Conservation (phyloP, 2,888 invertebrate species). For the Acholoe squamosa region DNA sequence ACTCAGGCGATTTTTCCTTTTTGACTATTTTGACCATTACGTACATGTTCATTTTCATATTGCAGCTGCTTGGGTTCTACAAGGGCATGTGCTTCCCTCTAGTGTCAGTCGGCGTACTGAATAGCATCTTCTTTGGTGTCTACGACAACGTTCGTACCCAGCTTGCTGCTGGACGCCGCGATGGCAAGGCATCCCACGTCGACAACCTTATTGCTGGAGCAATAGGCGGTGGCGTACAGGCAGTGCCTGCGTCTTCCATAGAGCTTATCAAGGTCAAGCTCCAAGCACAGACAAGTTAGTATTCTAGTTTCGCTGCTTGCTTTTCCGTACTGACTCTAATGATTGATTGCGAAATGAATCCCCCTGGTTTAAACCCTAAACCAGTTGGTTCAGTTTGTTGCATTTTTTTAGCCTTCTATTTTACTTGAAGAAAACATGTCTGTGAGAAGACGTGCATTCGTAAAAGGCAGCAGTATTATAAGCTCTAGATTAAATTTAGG, state of each 20-base stretch:
- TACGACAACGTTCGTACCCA: constrained; percentile 85
- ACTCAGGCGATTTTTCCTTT: no score
- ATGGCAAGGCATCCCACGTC: not conserved
- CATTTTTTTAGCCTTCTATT: no score
- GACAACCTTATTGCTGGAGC: constrained; percentile 86
- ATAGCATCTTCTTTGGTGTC: constrained; percentile 88
- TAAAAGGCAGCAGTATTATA: no score
- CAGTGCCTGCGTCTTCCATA: constrained; percentile 87
- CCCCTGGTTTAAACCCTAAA: no score
- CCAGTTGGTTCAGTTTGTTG: no score
- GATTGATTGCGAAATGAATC: no score
- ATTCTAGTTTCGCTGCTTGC: not conserved
- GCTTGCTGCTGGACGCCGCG: constrained; percentile 72
- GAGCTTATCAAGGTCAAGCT: constrained; percentile 89
- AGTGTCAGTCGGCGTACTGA: constrained; percentile 87
- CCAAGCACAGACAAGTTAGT: constrained; percentile 84
- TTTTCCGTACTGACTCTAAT: not conserved
- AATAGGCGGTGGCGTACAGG: constrained; percentile 86
- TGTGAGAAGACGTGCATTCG: no score
- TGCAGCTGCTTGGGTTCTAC: constrained; percentile 69
- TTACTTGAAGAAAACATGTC: no score
- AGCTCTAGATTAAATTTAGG: no score
- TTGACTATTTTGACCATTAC: no score
- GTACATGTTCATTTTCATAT: not conserved
- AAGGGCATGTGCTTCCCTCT: constrained; percentile 88